These are phyloP conservation scores for Bathynomus jamesi DNA, from an alignment of 1,140 invertebrate genomes.

Conservation along the genomic window DNA sequence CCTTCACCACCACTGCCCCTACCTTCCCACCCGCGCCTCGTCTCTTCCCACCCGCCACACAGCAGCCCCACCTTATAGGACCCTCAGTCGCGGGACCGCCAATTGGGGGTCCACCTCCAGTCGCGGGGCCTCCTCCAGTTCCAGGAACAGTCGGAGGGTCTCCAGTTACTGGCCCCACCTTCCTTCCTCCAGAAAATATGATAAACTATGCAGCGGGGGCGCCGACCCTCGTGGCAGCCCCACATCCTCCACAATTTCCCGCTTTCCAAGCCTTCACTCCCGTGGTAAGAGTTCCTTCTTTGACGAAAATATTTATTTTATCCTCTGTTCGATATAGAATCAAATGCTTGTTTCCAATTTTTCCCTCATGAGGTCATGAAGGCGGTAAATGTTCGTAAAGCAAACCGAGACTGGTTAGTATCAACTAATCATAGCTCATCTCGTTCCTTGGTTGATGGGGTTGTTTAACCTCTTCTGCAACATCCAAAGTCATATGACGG, in stretches of 20 bases:
- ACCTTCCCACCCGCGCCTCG: conserved; percentile 22
- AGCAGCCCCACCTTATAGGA: conserved; percentile 24
- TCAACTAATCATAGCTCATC: no score
- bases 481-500: no score
- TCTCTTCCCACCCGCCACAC: conserved; percentile 32
- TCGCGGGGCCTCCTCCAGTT: conserved; percentile 5
- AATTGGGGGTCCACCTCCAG: conserved; percentile 15
- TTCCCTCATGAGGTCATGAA: no score
- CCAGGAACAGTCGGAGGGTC: conserved; percentile 8
- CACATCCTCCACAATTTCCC: conserved; percentile 38
- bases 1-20: conserved; percentile 19
- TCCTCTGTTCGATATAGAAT: no score
- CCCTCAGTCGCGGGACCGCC: conserved; percentile 24
- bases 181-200: conserved; percentile 36
- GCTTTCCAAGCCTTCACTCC: conserved; percentile 38
- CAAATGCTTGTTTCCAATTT: no score
- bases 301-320: no score
- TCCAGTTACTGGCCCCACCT: conserved; percentile 27
- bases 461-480: no score
- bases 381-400: no score
- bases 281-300: neutral
- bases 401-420: no score
- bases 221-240: conserved; percentile 17
- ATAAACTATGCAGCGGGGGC: conserved; percentile 38
- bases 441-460: no score